Evolutionary conservation across 2,113 vertebrate species (phyloP).

Genomic region (Tylochromis polylepis): DNA sequence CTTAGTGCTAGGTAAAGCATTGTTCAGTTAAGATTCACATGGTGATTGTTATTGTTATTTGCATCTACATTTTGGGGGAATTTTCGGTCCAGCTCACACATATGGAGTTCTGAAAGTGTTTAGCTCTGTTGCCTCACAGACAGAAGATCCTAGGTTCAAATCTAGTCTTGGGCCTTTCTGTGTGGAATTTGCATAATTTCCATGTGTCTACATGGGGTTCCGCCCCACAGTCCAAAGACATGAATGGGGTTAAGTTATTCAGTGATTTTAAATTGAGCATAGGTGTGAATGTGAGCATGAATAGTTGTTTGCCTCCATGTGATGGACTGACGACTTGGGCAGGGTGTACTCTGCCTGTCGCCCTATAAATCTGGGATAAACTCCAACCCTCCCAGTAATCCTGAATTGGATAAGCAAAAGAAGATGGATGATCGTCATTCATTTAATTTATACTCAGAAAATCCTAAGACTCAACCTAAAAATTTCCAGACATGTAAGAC

Average conservation of each 20-base stretch:
- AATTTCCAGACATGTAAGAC: background rate
- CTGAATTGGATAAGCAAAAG: background rate
- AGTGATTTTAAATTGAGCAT: background rate
- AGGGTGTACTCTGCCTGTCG: background rate
- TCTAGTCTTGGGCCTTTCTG: background rate
- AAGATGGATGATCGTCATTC: background rate
- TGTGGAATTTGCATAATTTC: background rate
- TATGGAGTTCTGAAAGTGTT: background rate
- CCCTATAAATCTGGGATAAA: background rate
- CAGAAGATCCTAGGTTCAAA: background rate
- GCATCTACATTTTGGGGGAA: background rate
- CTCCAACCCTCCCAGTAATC: background rate
- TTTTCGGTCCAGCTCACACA: background rate
- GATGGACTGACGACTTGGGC: background rate
- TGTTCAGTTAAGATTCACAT: background rate
- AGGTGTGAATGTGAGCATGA: background rate
- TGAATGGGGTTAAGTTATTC: background rate
- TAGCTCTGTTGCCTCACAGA: background rate
- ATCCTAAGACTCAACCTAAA: background rate
- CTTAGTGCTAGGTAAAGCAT: no score
- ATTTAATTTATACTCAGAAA: background rate
- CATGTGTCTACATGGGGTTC: background rate
- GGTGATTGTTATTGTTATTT: background rate
- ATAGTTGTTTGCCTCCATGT: background rate
- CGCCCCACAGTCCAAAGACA: background rate